These are phyloP conservation scores for Glaucomys volans DNA, from an alignment of 2,113 vertebrate species.

Conservation along the genomic window DNA sequence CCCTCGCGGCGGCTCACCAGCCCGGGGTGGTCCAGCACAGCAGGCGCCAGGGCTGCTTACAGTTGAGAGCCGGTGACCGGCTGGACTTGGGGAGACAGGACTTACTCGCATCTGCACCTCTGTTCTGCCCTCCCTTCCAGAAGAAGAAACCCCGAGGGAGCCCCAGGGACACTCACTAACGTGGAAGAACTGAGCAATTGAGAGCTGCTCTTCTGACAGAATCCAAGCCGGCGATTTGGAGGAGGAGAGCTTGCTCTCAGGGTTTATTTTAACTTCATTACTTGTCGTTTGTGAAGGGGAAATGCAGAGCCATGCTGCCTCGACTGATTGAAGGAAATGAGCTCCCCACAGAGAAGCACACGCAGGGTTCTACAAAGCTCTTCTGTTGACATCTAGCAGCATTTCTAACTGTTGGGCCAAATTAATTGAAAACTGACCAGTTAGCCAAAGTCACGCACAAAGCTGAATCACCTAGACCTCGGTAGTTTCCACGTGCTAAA, in stretches of 20 bases:
- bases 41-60: no score
- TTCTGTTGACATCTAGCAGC: neutral
- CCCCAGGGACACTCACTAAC: neutral
- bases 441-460: constrained; percentile 27
- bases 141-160: neutral
- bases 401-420: constrained; percentile 26
- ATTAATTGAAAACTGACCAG: neutral
- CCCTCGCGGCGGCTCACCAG: no score
- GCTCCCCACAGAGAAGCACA: neutral
- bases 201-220: constrained; percentile 50
- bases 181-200: constrained; percentile 45
- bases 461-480: neutral
- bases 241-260: neutral
- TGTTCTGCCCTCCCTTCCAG: neutral
- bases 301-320: constrained; percentile 26
- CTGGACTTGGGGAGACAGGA: neutral
- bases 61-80: neutral
- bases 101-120: neutral
- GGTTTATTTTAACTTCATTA: constrained; percentile 61
- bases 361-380: neutral
- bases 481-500: neutral
- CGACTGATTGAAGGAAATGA: constrained; percentile 63
- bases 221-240: constrained; percentile 42
- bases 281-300: constrained; percentile 60
- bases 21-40: no score